Evolutionary conservation across 1,140 invertebrate genomes (phyloP), one percentile per base, ranked within the genome.

Genomic region (Drosophila suzukii): DNA sequence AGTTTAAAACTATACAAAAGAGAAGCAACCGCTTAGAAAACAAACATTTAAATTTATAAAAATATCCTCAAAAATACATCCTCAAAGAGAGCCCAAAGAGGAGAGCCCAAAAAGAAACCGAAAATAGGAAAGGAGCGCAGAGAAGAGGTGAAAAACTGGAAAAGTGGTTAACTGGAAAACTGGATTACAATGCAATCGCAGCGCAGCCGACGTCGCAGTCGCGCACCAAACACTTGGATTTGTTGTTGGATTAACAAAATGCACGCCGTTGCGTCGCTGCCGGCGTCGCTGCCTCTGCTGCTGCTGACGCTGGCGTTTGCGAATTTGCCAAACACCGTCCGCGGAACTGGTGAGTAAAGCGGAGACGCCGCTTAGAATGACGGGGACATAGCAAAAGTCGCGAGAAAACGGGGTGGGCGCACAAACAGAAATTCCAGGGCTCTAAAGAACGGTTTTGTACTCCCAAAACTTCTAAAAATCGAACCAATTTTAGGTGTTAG

Each of bases 131-230:
- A 51, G 27, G 54, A 56, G 36, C 8, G 20, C 20, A 20, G 24
- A 47, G 15, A 47, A 62, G 44, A 66, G 60, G 55, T 39, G 46
- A 36, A 54, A 81, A 71, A 81, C 49, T 76, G 27, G 63, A 75
- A 78, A 80, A 80, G 75, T 84, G 71, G 66, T 80, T 80, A 84
- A 84, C 65, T 71, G 67, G 65, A 73, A 70, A 73, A 73, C 81
- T 85, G 81, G 81, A 85, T 85, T 86, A 85, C 81, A 86, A 84
- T 83, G 81, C 81, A 83, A 78, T 84, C 70, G 77, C 82, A 81
- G 78, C 78, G 81, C 82, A 81, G 78, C 81, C 80, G 81, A 86
- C 81, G 74, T 70, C 74, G 82, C 81, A 86, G 81, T 81, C 81
- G 81, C 82, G 78, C 78, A 77, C 60, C 49, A 74, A 81, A 34